A percentile compares a stretch with the other conserved stretches of the same genome.
phyloP scores from a whole-genome alignment of 2,797 vertebrate species.

The Distichodus sexfasciatus region DNA sequence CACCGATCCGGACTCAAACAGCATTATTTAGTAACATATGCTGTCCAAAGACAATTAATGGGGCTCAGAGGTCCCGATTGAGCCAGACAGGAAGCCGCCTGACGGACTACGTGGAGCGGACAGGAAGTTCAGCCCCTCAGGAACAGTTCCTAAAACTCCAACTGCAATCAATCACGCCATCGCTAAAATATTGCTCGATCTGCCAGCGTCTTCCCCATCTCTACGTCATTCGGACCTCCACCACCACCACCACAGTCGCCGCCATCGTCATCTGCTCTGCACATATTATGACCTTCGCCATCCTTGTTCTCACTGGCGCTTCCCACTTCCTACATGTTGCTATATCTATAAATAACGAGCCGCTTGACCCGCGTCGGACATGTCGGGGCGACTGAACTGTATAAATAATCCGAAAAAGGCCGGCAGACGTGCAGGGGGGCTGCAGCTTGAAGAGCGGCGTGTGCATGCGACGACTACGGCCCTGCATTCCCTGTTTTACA shows the following conservation, averaged over 20 bases:
- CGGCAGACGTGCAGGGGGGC: slow-evolving; percentile 45
- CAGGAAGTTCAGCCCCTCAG: slow-evolving; percentile 87
- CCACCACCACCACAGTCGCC: not conserved
- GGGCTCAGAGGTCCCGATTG: slow-evolving; percentile 69
- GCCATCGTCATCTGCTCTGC: not conserved
- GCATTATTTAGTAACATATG: slow-evolving; percentile 60
- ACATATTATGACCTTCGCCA: slow-evolving; percentile 20
- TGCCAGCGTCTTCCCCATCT: not conserved
- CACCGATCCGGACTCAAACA: slow-evolving; percentile 56
- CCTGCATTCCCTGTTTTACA: slow-evolving; percentile 77
- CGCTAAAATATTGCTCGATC: slow-evolving; percentile 21
- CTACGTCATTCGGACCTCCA: slow-evolving; percentile 24
- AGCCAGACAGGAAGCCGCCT: slow-evolving; percentile 84
- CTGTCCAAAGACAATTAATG: slow-evolving; percentile 76
- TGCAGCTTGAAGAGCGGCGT: slow-evolving; percentile 75
- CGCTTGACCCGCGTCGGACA: slow-evolving; percentile 73
- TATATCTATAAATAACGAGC: slow-evolving; percentile 74
- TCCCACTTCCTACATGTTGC: slow-evolving; percentile 65
- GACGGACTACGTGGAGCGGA: slow-evolving; percentile 73
- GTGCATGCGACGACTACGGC: slow-evolving; percentile 72
- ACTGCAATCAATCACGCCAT: slow-evolving; percentile 80
- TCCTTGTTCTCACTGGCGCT: not conserved
- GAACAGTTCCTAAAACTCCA: slow-evolving; percentile 87
- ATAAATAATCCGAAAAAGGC: slow-evolving; percentile 66
- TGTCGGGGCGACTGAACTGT: slow-evolving; percentile 75